phyloP scores from a whole-genome alignment of 2,113 vertebrate genomes.

The Oryzias woworae region DNA sequence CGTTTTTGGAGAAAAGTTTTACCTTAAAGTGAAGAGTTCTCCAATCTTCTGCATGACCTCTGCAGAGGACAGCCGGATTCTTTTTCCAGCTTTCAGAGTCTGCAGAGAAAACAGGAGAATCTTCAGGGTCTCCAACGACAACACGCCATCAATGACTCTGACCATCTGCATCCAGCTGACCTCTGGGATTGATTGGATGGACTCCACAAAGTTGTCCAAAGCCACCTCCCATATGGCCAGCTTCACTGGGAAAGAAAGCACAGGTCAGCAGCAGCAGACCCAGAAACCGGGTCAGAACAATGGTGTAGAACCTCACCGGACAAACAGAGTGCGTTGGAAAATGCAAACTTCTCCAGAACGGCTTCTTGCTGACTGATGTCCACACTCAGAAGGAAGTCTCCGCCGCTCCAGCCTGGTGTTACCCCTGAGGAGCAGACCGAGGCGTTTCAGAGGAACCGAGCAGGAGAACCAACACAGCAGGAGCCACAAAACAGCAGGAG shows the following conservation, averaged over 20 bases:
- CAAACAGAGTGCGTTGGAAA: conserved; percentile 95
- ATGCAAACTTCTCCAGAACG: conserved; percentile 93
- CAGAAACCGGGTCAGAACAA: conserved; percentile 5
- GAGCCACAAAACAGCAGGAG: not conserved
- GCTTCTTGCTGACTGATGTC: conserved; percentile 80
- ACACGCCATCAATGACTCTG: conserved; percentile 17
- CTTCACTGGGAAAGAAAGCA: conserved; percentile 84
- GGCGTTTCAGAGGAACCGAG: not conserved
- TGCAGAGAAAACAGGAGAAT: conserved; percentile 27
- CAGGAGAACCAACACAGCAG: not conserved
- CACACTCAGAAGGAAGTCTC: conserved; percentile 86
- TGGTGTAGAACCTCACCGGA: conserved; percentile 79
- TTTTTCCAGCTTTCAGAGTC: conserved; percentile 90
- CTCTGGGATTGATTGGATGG: conserved; percentile 98
- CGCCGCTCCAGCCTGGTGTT: conserved; percentile 88
- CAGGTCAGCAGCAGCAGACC: not conserved
- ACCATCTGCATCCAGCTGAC: conserved; percentile 58
- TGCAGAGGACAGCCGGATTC: conserved; percentile 90
- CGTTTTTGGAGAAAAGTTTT: conserved; percentile 32
- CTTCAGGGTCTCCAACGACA: conserved; percentile 5
- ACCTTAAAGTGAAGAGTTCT: conserved; percentile 94
- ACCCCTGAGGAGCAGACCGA: conserved; percentile 75
- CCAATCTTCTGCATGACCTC: conserved; percentile 99
- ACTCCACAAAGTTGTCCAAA: conserved; percentile 95
- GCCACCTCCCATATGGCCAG: conserved; percentile 96